Percentiles rank a stretch among this genome's conserved stretches.
These are phyloP conservation scores for Emydoidea blandingii DNA, from an alignment of 2,797 vertebrate genomes.

Conservation along the genomic window DNA sequence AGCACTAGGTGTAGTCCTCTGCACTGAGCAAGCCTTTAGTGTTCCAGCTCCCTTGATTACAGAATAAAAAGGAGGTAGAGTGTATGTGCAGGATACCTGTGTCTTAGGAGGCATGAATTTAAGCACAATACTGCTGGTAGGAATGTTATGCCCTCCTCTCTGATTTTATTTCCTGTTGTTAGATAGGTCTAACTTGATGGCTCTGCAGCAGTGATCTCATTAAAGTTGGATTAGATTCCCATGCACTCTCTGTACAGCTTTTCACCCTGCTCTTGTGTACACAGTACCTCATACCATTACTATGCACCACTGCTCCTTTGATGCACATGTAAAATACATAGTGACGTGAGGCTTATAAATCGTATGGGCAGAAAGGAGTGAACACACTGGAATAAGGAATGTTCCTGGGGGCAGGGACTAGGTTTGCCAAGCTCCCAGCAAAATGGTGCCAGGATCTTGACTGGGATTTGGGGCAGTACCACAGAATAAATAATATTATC, in stretches of 20 bases:
- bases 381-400: neutral
- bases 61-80: neutral
- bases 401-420: neutral
- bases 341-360: neutral
- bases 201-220: neutral
- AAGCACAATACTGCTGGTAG: neutral
- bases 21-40: neutral
- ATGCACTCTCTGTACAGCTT: neutral
- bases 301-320: neutral
- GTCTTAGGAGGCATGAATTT: neutral
- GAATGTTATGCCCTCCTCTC: neutral
- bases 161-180: neutral
- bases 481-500: neutral
- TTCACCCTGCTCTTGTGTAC: neutral
- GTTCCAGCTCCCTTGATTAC: neutral
- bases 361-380: too few relatives aligned
- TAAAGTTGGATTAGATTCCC: neutral
- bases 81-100: neutral
- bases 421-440: neutral
- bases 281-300: neutral
- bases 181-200: neutral
- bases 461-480: neutral
- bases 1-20: neutral
- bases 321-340: neutral
- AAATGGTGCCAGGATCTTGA: neutral